Conservation (phyloP, 2,113 vertebrate species). For the Ctenodactylus gundi region DNA sequence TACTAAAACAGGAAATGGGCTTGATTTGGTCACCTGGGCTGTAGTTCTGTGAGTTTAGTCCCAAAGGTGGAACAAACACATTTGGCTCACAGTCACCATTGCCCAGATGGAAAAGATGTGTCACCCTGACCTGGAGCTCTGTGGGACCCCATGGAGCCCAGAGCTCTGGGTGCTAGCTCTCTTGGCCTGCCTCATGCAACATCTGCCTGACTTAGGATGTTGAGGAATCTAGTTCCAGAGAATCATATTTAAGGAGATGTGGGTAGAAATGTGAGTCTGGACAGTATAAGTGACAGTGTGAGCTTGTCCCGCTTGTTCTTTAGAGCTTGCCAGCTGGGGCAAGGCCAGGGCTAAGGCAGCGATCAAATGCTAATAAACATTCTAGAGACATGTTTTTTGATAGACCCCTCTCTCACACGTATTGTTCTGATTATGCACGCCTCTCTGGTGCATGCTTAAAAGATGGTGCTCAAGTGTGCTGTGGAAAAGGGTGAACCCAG, state of each 20-base stretch:
- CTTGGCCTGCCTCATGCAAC: not conserved
- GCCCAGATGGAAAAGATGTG: not conserved
- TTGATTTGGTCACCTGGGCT: not conserved
- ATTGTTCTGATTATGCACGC: not conserved
- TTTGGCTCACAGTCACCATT: not conserved
- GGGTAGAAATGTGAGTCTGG: not conserved
- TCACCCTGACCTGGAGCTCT: not conserved
- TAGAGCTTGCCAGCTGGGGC: not conserved
- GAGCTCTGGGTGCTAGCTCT: not conserved
- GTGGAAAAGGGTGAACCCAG: not conserved
- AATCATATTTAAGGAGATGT: not conserved
- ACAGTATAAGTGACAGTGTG: not conserved
- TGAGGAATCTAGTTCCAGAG: not conserved
- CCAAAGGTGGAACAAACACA: not conserved
- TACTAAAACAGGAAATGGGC: not conserved
- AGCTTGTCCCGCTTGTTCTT: not conserved
- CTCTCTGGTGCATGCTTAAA: no score
- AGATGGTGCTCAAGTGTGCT: not conserved
- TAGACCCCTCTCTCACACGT: not conserved
- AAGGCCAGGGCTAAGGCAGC: not conserved
- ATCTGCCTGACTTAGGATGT: not conserved
- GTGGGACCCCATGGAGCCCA: not conserved
- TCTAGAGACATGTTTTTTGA: not conserved
- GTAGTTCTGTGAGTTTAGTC: not conserved
- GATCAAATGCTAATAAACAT: not conserved